These are phyloP conservation scores for Protophormia terraenovae DNA, from an alignment of 2,888 invertebrate genomes.

Conservation along the genomic window DNA sequence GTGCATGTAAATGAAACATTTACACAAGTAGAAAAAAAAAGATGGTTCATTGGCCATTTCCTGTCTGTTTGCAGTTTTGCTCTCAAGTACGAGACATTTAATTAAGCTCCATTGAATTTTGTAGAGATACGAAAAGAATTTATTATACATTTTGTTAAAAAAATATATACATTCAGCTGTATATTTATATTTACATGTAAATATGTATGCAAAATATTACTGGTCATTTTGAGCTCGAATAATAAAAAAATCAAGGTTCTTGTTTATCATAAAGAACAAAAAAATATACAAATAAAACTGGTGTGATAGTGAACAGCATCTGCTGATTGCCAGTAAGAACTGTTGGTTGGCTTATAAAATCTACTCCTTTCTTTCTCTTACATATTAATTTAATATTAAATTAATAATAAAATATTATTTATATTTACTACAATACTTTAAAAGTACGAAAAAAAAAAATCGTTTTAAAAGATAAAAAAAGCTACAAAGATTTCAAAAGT, in stretches of 20 bases:
- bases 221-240: neutral
- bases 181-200: neutral
- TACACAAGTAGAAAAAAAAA: too few species aligned
- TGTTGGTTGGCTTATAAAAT: neutral
- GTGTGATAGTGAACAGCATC: neutral
- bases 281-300: neutral
- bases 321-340: neutral
- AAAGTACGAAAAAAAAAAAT: neutral
- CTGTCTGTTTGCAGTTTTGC: neutral
- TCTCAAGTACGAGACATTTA: conserved; percentile 14
- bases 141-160: neutral
- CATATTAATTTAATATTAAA: conserved; percentile 20
- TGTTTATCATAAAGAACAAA: neutral
- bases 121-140: neutral
- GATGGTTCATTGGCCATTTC: neutral
- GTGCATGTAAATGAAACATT: too few species aligned
- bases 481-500: too few species aligned
- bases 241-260: neutral
- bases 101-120: conserved; percentile 60
- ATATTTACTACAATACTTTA: conserved; percentile 2
- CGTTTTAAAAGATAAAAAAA: neutral
- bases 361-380: neutral
- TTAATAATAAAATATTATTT: neutral
- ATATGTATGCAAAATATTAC: neutral
- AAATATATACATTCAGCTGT: neutral